phyloP scores from a whole-genome alignment of 2,797 vertebrate species.

The Phataginus tetradactyla region DNA sequence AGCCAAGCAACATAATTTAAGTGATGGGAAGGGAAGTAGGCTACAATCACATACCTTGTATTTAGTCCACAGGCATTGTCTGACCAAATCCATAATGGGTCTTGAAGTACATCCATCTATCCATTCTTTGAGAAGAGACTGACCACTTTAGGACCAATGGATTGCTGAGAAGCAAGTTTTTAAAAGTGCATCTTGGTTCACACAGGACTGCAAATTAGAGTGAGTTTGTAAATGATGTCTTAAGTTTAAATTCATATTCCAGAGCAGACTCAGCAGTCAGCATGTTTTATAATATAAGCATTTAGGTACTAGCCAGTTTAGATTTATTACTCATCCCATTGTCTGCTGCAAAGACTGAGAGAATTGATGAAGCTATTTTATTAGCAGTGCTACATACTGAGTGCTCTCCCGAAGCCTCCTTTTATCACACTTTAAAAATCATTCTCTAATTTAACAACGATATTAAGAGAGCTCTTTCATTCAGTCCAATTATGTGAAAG shows the following conservation, averaged over 20 bases:
- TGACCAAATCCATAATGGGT: neutral
- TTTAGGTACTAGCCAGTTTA: conserved; percentile 67
- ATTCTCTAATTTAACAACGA: conserved; percentile 83
- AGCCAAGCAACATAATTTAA: neutral
- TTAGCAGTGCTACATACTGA: conserved; percentile 66
- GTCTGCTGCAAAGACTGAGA: conserved; percentile 53
- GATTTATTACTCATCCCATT: conserved; percentile 62
- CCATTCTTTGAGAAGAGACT: neutral
- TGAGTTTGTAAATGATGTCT: conserved; percentile 63
- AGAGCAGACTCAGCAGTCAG: conserved; percentile 51
- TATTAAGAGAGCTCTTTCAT: conserved; percentile 80
- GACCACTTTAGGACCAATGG: neutral
- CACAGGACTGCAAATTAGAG: conserved; percentile 18
- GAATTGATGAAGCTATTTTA: conserved; percentile 72
- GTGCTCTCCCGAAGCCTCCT: conserved; percentile 75
- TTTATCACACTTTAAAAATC: conserved; percentile 84
- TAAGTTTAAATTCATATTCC: conserved; percentile 48
- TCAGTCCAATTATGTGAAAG: conserved; percentile 82
- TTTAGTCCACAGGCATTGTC: neutral
- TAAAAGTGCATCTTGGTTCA: conserved; percentile 5
- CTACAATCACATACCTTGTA: neutral
- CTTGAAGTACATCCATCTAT: neutral
- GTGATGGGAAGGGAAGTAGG: neutral
- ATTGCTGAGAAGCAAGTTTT: conserved; percentile 47
- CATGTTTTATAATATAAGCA: conserved; percentile 55